Evolutionary conservation across 2,113 vertebrate species (phyloP).

Genomic region (Stercorarius parasiticus): DNA sequence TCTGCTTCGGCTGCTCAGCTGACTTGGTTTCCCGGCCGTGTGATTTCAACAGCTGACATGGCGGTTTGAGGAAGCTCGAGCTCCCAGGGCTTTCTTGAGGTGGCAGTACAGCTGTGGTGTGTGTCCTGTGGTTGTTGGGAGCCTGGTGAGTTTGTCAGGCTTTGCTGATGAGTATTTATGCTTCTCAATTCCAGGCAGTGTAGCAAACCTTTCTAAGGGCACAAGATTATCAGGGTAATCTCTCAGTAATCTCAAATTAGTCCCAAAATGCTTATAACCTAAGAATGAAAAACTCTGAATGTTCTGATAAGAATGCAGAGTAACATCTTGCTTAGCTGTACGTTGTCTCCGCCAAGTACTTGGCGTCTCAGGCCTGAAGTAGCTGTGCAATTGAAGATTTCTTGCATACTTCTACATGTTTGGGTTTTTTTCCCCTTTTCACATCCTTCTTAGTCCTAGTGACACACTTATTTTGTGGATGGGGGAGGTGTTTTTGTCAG

Average conservation of each 20-base stretch:
- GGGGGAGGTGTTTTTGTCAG: neutral
- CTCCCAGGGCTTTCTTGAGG: neutral
- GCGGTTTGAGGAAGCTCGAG: neutral
- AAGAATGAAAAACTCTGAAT: neutral
- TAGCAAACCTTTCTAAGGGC: neutral
- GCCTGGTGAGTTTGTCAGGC: neutral
- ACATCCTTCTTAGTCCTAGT: neutral
- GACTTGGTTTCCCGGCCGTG: neutral
- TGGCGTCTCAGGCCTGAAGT: neutral
- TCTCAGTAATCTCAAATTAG: neutral
- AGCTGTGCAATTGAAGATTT: neutral
- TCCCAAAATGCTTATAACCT: neutral
- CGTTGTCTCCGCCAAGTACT: neutral
- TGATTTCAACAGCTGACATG: neutral
- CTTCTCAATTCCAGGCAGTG: accelerated
- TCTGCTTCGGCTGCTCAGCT: neutral
- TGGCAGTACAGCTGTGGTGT: accelerated
- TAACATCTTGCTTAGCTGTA: neutral
- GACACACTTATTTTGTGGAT: neutral
- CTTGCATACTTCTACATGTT: neutral
- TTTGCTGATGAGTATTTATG: neutral
- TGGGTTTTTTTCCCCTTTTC: neutral
- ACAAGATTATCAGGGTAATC: neutral
- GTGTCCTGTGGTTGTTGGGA: neutral
- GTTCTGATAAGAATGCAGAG: neutral